Conservation (phyloP, 1,140 invertebrate genomes). For the Caerostris darwini region DNA sequence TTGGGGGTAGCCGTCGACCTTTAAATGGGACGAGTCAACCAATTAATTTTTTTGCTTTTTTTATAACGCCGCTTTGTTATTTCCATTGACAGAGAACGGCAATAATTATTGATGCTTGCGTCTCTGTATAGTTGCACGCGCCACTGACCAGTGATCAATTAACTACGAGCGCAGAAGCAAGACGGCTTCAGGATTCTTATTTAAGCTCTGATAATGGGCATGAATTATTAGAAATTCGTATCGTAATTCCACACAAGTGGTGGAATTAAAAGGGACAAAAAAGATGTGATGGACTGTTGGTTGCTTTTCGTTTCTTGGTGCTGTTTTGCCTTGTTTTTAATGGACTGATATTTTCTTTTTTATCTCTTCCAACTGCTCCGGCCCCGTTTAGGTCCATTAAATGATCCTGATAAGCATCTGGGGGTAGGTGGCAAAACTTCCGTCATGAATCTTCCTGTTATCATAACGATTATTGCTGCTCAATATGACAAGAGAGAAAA, state of each 20-base stretch:
- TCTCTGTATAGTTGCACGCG: slow-evolving; percentile 53
- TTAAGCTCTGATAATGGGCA: slow-evolving; percentile 60
- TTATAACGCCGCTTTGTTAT: slow-evolving; percentile 59
- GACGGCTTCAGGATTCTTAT: slow-evolving; percentile 39
- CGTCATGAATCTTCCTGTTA: slow-evolving; percentile 42
- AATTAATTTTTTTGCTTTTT: slow-evolving; percentile 70
- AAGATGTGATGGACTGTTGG: slow-evolving; percentile 45
- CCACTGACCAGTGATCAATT: slow-evolving; percentile 51
- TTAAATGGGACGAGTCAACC: slow-evolving; percentile 76
- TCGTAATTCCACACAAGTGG: slow-evolving; percentile 66
- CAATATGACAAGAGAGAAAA: slow-evolving; percentile 41
- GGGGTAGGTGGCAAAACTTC: slow-evolving; percentile 57
- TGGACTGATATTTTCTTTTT: slow-evolving; percentile 5
- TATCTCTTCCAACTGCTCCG: slow-evolving; percentile 1
- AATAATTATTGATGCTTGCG: slow-evolving; percentile 70
- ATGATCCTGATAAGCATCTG: slow-evolving; percentile 32
- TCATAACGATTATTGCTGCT: slow-evolving; percentile 40
- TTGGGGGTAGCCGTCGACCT: slow-evolving; percentile 75
- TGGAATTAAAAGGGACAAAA: slow-evolving; percentile 67
- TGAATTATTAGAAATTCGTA: slow-evolving; percentile 70
- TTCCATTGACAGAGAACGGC: slow-evolving; percentile 47
- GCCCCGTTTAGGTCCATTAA: slow-evolving; percentile 71
- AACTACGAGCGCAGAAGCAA: slow-evolving; percentile 51
- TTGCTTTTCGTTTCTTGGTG: slow-evolving; percentile 35
- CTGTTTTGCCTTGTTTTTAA: slow-evolving; percentile 10